Conservation (phyloP, 2,113 vertebrate genomes). For the Rhabdornis inornatus region DNA sequence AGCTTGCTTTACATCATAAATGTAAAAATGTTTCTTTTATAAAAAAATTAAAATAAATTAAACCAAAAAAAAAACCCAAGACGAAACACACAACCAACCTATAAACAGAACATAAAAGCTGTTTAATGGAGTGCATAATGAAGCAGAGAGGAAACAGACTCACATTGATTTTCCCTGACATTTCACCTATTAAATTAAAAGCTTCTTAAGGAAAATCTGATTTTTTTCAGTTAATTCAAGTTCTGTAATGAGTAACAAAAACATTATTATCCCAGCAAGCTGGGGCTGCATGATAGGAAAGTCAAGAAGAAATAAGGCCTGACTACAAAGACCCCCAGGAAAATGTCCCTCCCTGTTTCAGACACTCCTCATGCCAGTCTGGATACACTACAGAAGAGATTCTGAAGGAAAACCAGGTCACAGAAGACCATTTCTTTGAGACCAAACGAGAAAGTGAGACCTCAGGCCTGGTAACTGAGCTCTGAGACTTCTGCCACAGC, state of each 20-base stretch:
- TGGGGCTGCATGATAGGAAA: constrained; percentile 27
- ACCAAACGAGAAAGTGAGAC: not conserved
- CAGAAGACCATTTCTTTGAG: not conserved
- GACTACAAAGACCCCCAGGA: not conserved
- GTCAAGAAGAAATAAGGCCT: not conserved
- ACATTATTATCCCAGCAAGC: constrained; percentile 25
- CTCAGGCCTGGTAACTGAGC: not conserved
- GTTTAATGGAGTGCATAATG: constrained; percentile 71
- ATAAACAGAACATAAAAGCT: constrained; percentile 81
- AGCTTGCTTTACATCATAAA: constrained; percentile 56
- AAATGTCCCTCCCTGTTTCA: not conserved
- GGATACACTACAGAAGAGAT: not conserved
- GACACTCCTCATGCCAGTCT: not conserved
- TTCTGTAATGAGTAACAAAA: constrained; percentile 72
- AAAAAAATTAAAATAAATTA: constrained; percentile 8
- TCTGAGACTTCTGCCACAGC: not conserved
- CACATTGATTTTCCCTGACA: constrained; percentile 70
- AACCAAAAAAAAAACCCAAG: not conserved
- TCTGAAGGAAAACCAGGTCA: not conserved
- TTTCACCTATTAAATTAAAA: constrained; percentile 80
- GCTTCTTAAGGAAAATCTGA: constrained; percentile 68
- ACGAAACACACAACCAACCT: constrained; percentile 55
- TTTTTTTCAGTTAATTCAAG: constrained; percentile 61
- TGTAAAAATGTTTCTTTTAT: constrained; percentile 56
- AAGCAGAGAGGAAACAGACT: constrained; percentile 69